phyloP scores from a whole-genome alignment of 2,113 vertebrate species.

The Brachyhypopomus gauderio region DNA sequence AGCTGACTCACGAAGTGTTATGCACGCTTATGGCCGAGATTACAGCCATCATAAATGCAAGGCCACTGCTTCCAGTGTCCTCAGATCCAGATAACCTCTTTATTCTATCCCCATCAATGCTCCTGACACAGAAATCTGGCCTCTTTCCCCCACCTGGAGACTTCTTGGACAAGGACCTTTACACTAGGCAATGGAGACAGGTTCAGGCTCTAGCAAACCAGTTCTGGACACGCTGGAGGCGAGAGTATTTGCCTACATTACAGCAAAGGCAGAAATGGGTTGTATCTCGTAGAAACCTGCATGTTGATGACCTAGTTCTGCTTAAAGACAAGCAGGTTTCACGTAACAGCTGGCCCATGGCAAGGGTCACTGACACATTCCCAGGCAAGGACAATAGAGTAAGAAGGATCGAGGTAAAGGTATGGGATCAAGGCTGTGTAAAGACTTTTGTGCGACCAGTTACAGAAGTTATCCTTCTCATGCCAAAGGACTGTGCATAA shows the following conservation, averaged over 20 bases:
- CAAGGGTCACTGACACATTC: conserved; percentile 3
- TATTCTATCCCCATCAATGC: conserved; percentile 35
- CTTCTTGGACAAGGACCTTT: conserved; percentile 39
- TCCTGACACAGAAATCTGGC: conserved; percentile 40
- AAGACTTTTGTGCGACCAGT: conserved; percentile 15
- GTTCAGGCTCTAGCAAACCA: conserved; percentile 45
- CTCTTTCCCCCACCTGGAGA: conserved; percentile 37
- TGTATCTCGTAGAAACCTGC: conserved; percentile 6
- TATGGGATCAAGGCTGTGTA: conserved; percentile 10
- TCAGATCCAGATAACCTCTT: conserved; percentile 36
- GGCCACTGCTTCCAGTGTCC: conserved; percentile 32
- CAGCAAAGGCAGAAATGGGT: conserved; percentile 34
- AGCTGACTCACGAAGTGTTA: too few relatives aligned
- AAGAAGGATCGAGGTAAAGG: conserved; percentile 26
- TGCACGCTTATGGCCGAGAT: too few relatives aligned
- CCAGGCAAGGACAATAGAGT: conserved; percentile 25
- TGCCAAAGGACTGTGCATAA: conserved; percentile 6
- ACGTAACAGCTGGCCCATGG: conserved; percentile 35
- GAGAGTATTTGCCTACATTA: conserved; percentile 8
- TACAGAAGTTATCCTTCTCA: conserved; percentile 19
- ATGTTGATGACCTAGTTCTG: conserved; percentile 35
- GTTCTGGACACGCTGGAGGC: conserved; percentile 44
- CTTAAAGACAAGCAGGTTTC: conserved; percentile 21
- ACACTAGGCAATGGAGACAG: conserved; percentile 44
- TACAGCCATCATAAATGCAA: neutral